phyloP scores from a whole-genome alignment of 37 sponge, comb jelly and placozoan genomes.

The Eunapius fragilis region DNA sequence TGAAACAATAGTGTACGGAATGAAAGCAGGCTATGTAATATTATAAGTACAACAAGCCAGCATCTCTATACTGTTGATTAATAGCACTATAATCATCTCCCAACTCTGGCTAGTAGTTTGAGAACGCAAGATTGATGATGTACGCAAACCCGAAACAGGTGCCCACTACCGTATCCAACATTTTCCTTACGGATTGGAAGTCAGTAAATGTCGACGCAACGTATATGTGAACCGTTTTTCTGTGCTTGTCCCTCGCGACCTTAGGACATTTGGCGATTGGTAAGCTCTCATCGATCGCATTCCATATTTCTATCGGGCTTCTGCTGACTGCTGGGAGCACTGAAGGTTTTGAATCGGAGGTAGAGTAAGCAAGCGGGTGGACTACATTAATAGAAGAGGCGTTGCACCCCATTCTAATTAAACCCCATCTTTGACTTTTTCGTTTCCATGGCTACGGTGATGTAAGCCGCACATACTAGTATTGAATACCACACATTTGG shows the following conservation, averaged over 20 bases:
- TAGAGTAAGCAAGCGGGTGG: neutral
- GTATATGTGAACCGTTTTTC: constrained; percentile 32
- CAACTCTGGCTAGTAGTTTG: neutral
- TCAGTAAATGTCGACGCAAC: constrained; percentile 32
- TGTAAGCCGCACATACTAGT: neutral
- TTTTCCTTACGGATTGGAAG: constrained; percentile 6
- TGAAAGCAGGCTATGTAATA: too few species aligned
- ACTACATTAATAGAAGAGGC: neutral
- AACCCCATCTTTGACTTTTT: neutral
- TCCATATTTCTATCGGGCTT: neutral
- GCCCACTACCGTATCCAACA: neutral
- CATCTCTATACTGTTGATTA: too few species aligned
- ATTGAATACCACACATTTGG: too few species aligned
- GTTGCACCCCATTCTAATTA: neutral
- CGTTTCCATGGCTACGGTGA: neutral
- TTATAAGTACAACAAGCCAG: too few species aligned
- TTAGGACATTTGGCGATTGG: neutral
- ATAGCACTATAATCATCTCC: too few species aligned
- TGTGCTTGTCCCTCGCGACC: neutral
- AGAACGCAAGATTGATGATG: neutral
- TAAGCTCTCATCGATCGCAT: neutral
- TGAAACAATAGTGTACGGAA: too few species aligned
- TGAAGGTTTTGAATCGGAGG: neutral
- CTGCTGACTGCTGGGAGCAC: neutral
- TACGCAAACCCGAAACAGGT: neutral